Percentiles rank a stretch among this genome's conserved stretches.
These are phyloP conservation scores for Lordiphosa clarofinis DNA, from an alignment of 1,140 invertebrate species.

Conservation along the genomic window DNA sequence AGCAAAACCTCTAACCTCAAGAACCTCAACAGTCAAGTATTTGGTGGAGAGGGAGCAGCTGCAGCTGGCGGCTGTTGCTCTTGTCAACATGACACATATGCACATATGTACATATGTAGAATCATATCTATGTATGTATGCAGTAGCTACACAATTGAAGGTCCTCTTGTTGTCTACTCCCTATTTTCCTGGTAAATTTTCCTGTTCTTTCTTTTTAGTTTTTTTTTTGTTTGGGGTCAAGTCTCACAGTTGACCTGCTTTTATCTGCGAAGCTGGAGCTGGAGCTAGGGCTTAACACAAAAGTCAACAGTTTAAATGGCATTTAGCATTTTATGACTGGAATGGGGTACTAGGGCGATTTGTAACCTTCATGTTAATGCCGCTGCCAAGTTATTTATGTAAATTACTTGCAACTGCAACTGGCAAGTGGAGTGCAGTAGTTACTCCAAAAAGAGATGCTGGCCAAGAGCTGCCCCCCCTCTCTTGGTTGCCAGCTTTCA, in stretches of 20 bases:
- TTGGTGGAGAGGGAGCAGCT: background rate
- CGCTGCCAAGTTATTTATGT: conserved; percentile 64
- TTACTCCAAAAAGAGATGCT: conserved; percentile 4
- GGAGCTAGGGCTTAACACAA: conserved; percentile 8
- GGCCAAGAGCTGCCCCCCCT: conserved; percentile 7
- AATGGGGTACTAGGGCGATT: conserved; percentile 34
- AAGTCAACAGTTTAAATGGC: conserved; percentile 66
- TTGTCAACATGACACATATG: conserved; percentile 41
- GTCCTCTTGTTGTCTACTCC: conserved; percentile 1
- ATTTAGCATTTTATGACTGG: conserved; percentile 60
- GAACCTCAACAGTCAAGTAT: conserved; percentile 41
- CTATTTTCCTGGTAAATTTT: background rate
- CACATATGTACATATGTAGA: too few species aligned
- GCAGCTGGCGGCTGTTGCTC: conserved; percentile 46
- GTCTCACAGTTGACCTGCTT: conserved; percentile 46
- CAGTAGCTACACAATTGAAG: background rate
- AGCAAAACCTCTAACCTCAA: conserved; percentile 28
- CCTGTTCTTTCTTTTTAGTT: background rate
- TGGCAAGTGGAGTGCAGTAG: conserved; percentile 25
- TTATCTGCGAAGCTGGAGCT: conserved; percentile 8
- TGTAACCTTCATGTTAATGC: conserved; percentile 71
- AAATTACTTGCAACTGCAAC: conserved; percentile 61
- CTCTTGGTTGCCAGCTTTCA: conserved; percentile 37
- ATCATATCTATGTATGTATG: too few species aligned
- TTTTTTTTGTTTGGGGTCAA: conserved; percentile 10